A percentile compares a stretch with the other conserved stretches of the same genome.
These are phyloP conservation scores for Leptobrachium leishanense DNA, from an alignment of 2,113 vertebrate genomes.

Conservation along the genomic window DNA sequence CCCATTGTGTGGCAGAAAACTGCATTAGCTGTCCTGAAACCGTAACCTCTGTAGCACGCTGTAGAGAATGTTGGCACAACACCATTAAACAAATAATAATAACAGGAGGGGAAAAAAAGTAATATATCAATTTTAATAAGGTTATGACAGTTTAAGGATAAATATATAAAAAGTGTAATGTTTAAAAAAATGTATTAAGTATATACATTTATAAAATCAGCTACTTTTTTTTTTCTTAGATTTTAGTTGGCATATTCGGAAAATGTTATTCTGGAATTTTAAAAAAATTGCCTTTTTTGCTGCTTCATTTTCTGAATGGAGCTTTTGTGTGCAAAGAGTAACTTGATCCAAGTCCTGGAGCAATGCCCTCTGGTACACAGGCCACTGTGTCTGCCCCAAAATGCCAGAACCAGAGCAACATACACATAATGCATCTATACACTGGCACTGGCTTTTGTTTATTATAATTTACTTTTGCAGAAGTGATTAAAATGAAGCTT, in stretches of 20 bases:
- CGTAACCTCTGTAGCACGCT: too few relatives aligned
- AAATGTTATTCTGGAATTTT: constrained; percentile 61
- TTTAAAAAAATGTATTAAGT: constrained; percentile 57
- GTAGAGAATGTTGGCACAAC: too few relatives aligned
- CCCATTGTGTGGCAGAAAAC: too few relatives aligned
- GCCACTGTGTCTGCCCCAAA: constrained; percentile 64
- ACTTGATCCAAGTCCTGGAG: constrained; percentile 66
- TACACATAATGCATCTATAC: constrained; percentile 62
- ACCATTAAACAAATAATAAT: too few relatives aligned
- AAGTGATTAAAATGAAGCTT: constrained; percentile 62
- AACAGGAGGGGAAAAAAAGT: too few relatives aligned
- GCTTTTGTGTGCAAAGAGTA: constrained; percentile 77
- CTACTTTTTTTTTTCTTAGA: too few relatives aligned
- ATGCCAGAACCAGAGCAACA: constrained; percentile 62
- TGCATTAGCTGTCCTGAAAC: too few relatives aligned
- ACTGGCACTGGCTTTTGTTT: constrained; percentile 69
- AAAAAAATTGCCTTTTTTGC: constrained; percentile 72
- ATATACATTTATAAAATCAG: constrained; percentile 60
- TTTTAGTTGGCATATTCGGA: constrained; percentile 61
- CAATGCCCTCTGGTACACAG: constrained; percentile 66
- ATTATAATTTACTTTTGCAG: constrained; percentile 62
- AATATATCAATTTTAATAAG: too few relatives aligned
- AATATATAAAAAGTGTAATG: constrained; percentile 57
- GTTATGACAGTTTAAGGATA: constrained; percentile 6
- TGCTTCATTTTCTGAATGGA: constrained; percentile 73